Percentiles rank a stretch among this genome's conserved stretches.
These are phyloP conservation scores for Yponomeuta plumbellus DNA, from an alignment of 2,888 invertebrate species.

Conservation along the genomic window DNA sequence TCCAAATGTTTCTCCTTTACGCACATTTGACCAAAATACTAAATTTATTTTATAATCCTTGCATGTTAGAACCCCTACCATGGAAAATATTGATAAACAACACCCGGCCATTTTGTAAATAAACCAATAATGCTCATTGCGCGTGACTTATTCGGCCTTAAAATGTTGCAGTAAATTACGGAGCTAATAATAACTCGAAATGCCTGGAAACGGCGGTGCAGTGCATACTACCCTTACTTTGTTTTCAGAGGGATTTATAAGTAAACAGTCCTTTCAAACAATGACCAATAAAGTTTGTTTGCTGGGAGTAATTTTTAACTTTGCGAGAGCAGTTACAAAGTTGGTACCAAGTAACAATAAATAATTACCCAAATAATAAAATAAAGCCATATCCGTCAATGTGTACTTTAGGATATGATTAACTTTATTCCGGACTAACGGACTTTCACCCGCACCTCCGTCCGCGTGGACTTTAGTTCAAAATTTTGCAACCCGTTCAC, in stretches of 20 bases:
- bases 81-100: constrained; percentile 16
- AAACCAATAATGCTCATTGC: constrained; percentile 32
- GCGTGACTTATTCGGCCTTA: constrained; percentile 37
- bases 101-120: constrained; percentile 33
- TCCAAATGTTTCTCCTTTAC: no score
- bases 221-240: constrained; percentile 2
- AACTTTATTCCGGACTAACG: no score
- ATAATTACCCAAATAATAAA: no score
- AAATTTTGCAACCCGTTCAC: no score
- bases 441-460: no score
- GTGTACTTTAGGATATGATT: no score
- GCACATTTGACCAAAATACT: no score
- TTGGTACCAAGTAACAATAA: no score
- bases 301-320: not conserved
- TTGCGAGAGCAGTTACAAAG: not conserved
- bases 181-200: constrained; percentile 17
- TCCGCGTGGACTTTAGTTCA: no score
- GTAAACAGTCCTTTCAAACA: constrained; percentile 8
- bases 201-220: constrained; percentile 3
- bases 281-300: constrained; percentile 17
- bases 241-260: constrained; percentile 7
- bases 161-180: constrained; percentile 28
- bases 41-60: no score
- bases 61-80: no score
- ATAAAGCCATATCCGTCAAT: no score